These are phyloP conservation scores for Drosophila greeni DNA, from an alignment of 2,888 invertebrate genomes.

Conservation along the genomic window DNA sequence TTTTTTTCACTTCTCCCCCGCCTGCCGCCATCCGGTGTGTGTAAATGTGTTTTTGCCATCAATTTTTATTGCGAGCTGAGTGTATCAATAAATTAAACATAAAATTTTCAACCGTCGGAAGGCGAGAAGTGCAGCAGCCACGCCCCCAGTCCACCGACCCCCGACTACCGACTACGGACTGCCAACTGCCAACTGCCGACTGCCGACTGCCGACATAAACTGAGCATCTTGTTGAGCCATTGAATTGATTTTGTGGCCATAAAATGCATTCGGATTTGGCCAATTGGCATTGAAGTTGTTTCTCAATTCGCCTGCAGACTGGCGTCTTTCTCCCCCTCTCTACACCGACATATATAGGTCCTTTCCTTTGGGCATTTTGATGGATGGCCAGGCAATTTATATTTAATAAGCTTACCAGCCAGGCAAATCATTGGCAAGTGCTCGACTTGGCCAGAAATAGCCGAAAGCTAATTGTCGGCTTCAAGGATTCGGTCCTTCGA, in stretches of 20 bases:
- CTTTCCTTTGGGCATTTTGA: constrained; percentile 29
- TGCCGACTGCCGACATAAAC: constrained; percentile 17
- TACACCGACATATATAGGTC: not conserved
- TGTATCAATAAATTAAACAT: constrained; percentile 73
- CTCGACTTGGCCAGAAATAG: constrained; percentile 19
- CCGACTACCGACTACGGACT: too few species aligned
- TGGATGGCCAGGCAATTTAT: constrained; percentile 37
- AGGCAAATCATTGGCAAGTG: constrained; percentile 27
- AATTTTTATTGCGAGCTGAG: constrained; percentile 70
- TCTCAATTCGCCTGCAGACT: constrained; percentile 24
- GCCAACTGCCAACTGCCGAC: not conserved
- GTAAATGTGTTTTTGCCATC: constrained; percentile 70
- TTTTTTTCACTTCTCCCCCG: too few species aligned
- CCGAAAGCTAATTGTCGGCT: constrained; percentile 36
- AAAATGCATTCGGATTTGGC: constrained; percentile 49
- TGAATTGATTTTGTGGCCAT: constrained; percentile 56
- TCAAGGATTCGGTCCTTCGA: not conserved
- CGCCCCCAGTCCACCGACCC: constrained; percentile 2
- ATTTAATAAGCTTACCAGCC: constrained; percentile 40
- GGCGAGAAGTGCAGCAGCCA: constrained; percentile 32
- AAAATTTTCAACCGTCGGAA: constrained; percentile 46
- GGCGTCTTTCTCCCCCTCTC: not conserved
- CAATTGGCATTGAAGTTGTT: constrained; percentile 42
- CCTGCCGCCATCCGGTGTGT: constrained; percentile 14
- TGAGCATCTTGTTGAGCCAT: constrained; percentile 48